Base-by-base conservation (phyloP, 2,888 invertebrate genomes). In the Alcis repandata region DNA sequence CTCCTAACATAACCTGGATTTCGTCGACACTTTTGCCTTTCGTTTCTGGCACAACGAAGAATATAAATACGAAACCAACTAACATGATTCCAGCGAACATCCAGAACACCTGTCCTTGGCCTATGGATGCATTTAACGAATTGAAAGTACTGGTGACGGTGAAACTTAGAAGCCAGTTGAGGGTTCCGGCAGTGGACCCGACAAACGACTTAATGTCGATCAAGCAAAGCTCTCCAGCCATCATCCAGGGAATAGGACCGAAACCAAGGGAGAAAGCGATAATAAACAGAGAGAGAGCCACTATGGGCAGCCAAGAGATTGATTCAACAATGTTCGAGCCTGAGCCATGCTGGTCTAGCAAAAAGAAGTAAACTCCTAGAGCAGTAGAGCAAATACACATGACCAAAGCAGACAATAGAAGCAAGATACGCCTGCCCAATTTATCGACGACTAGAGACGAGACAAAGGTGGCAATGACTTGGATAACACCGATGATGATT, bases 211-310 rank as follows among this genome's bases (percentile, higher is more conserved):
- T 97, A 64, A 97, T 96, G 76, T 97, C 96, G 1, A 96, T 94
- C 52, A 97, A 94, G 84, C 98, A 96, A 11, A 98, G 91, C 85
- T 98, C 98, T 2, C 97, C 95, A 1, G 93, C 91, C 94, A 97
- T 96, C 94, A 98, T 94, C 97, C 97, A 97, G 0, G 98, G 98
- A 49, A 98, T 97, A 0, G 98, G 98, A 0, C 98, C 98, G 77
- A 96, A 96, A 52, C 98, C 98, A 40, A 98, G 80, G 0, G 97
- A 97, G 89, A 98, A 98, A 46, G 97, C 95, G 19, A 97, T 87
- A 19, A 98, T 96, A 86, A 97, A 98, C 1, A 97, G 70, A 48
- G 97, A 96, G 19, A 98, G 86, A 27, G 96, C 95, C 1, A 95
- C 76, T 6, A 98, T 87, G 0, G 98, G 98, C 62, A 98, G 82